Percentiles rank a stretch among this genome's conserved stretches.
Evolutionary conservation across 2,113 vertebrate genomes (phyloP).

Genomic region (Sebastes fasciatus): DNA sequence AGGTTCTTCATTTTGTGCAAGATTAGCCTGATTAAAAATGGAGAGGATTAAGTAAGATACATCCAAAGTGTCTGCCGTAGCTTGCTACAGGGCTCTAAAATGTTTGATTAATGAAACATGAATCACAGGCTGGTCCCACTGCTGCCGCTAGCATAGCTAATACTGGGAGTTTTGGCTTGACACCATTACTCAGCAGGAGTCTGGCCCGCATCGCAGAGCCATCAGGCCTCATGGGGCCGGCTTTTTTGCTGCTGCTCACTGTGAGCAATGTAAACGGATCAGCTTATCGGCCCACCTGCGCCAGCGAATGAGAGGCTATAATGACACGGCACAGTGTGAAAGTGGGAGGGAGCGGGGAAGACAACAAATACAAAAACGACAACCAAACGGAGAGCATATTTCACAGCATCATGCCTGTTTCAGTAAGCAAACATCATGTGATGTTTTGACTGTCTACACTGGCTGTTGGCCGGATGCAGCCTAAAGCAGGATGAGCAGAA

Average conservation of each 20-base stretch:
- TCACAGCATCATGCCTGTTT: not conserved
- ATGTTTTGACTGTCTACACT: conserved; percentile 12
- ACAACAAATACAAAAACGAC: not conserved
- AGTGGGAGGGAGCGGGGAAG: not conserved
- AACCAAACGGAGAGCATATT: not conserved
- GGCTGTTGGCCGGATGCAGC: conserved; percentile 25
- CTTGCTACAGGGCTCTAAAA: conserved; percentile 69
- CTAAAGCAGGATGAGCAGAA: conserved; percentile 41
- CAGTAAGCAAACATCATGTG: not conserved
- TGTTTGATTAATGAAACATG: conserved; percentile 82
- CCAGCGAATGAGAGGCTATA: conserved; percentile 27
- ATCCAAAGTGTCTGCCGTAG: conserved; percentile 64
- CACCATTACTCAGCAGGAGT: conserved; percentile 78
- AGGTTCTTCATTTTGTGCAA: conserved; percentile 62
- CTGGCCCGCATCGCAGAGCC: conserved; percentile 52
- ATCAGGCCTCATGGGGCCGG: conserved; percentile 43
- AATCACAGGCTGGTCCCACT: conserved; percentile 72
- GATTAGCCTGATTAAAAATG: conserved; percentile 82
- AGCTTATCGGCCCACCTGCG: conserved; percentile 53
- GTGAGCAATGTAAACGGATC: conserved; percentile 62
- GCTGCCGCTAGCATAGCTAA: conserved; percentile 68
- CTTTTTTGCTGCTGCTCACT: conserved; percentile 40
- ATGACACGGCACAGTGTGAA: conserved; percentile 40
- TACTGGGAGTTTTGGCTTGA: conserved; percentile 69
- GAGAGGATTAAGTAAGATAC: conserved; percentile 75